These are phyloP conservation scores for Drosophila asahinai DNA, from an alignment of 1,140 invertebrate species.

Conservation along the genomic window DNA sequence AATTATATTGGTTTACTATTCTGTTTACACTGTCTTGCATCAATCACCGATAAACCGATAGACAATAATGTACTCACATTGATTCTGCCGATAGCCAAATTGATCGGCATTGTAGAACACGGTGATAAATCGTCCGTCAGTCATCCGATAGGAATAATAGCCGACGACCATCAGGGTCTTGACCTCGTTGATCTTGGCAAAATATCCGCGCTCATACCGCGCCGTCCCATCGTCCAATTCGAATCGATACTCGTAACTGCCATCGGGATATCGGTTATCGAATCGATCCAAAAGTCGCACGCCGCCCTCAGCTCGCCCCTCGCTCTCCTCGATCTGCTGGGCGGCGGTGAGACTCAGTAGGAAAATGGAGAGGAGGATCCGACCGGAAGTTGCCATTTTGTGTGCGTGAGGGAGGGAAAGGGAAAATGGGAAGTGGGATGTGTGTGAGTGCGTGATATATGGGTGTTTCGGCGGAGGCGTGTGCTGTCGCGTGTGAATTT, in stretches of 20 bases:
- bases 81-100: constrained; percentile 79
- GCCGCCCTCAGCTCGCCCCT: constrained; percentile 1
- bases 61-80: constrained; percentile 63
- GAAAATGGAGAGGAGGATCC: constrained; percentile 16
- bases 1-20: no score
- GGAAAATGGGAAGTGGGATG: neutral
- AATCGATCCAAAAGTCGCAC: constrained; percentile 67
- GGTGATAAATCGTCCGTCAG: constrained; percentile 71
- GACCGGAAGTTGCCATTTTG: constrained; percentile 36
- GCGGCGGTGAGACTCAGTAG: constrained; percentile 8
- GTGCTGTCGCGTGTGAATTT: constrained; percentile 63
- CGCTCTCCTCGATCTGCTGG: constrained; percentile 4
- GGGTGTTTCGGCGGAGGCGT: constrained; percentile 6
- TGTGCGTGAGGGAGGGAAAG: neutral
- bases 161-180: constrained; percentile 80
- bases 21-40: neutral
- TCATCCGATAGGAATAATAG: constrained; percentile 79
- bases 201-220: constrained; percentile 80
- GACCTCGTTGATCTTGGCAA: constrained; percentile 60
- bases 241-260: constrained; percentile 80
- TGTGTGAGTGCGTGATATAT: constrained; percentile 19
- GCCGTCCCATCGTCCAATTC: constrained; percentile 76
- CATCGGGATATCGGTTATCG: constrained; percentile 80
- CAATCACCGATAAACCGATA: neutral
- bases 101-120: constrained; percentile 84